Conservation (phyloP, 2,888 invertebrate species). For the Parnassius smintheus region DNA sequence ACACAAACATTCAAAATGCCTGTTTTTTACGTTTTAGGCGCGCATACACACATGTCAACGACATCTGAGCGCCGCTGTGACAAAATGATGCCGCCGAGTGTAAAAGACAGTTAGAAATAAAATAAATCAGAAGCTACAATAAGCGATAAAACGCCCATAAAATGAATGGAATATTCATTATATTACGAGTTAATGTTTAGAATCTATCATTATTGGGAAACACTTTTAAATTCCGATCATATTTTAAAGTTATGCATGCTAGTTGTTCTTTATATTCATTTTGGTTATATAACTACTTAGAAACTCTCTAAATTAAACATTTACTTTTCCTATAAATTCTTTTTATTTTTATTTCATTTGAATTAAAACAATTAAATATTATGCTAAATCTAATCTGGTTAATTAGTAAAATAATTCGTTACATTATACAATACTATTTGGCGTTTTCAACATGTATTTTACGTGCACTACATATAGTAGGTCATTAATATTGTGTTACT, state of each 20-base stretch:
- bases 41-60: constrained; percentile 17
- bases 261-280: no score
- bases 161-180: constrained; percentile 9
- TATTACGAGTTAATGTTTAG: constrained; percentile 4
- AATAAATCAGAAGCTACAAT: constrained; percentile 16
- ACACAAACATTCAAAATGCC: constrained; percentile 2
- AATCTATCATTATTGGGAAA: constrained; percentile 1
- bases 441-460: no score
- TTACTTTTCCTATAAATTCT: no score
- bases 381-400: no score
- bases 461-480: no score
- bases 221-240: neutral
- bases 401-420: no score
- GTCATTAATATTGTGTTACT: no score
- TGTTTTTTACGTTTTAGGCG: constrained; percentile 6
- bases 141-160: constrained; percentile 9
- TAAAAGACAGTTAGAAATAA: constrained; percentile 12
- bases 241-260: neutral
- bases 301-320: no score
- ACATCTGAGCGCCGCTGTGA: constrained; percentile 5
- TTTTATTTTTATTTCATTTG: no score
- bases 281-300: no score
- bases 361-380: no score
- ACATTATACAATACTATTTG: no score
- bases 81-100: constrained; percentile 6